Evolutionary conservation across 2,888 invertebrate species (phyloP).

Genomic region (Thera obeliscata): DNA sequence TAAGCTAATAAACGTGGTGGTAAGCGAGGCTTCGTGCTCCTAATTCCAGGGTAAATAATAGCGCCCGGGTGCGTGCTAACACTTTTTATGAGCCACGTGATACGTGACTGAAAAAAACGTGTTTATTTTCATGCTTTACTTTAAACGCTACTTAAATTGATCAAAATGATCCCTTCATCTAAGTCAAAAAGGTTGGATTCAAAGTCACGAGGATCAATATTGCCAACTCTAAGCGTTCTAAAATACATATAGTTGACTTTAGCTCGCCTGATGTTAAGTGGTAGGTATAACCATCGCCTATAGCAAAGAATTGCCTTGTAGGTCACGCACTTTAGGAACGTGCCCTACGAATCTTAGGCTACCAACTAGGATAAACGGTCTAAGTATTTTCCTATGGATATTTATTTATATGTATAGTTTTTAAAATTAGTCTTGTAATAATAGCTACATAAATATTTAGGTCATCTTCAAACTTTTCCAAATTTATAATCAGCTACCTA

Average conservation of each 20-base stretch:
- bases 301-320: too few relatives aligned
- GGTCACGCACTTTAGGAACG: too few relatives aligned
- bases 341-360: too few relatives aligned
- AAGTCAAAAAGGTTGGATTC: too few relatives aligned
- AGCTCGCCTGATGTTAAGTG: too few relatives aligned
- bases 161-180: not conserved
- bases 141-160: not conserved
- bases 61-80: conserved; percentile 58
- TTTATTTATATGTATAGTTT: too few relatives aligned
- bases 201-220: too few relatives aligned
- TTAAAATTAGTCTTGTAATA: not conserved
- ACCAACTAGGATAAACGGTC: too few relatives aligned
- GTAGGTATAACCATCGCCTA: too few relatives aligned
- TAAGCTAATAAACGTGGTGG: conserved; percentile 48
- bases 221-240: too few relatives aligned
- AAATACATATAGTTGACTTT: too few relatives aligned
- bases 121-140: conserved; percentile 31
- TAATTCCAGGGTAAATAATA: conserved; percentile 64
- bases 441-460: not conserved
- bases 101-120: conserved; percentile 30
- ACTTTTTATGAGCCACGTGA: conserved; percentile 55
- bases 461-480: conserved; percentile 5
- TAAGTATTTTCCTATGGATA: too few relatives aligned
- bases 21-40: conserved; percentile 48
- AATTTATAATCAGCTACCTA: conserved; percentile 6